Percentiles rank a stretch among this genome's conserved stretches.
Conservation (phyloP, 1,140 invertebrate genomes). For the Coenobita brevimanus region DNA sequence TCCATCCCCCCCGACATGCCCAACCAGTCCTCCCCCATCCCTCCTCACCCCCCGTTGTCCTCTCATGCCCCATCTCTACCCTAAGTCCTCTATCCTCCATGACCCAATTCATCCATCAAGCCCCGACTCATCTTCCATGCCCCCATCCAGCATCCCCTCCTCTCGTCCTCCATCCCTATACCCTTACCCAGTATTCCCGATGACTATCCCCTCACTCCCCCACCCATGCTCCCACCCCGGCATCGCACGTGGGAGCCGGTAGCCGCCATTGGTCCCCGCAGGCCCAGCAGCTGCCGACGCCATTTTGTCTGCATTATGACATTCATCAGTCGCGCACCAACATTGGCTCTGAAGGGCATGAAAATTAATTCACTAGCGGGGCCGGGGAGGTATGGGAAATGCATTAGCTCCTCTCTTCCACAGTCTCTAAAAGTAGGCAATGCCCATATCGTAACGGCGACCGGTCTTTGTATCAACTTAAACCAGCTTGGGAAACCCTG, state of each 20-base stretch:
- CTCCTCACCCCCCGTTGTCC: background rate
- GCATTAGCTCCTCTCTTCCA: constrained; percentile 63
- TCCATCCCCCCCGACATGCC: background rate
- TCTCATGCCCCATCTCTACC: background rate
- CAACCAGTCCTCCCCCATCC: too few species aligned
- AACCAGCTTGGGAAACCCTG: constrained; percentile 61
- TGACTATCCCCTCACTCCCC: too few species aligned
- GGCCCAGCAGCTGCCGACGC: constrained; percentile 53
- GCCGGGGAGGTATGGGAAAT: constrained; percentile 64
- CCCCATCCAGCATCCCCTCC: too few species aligned
- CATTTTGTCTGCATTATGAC: constrained; percentile 68
- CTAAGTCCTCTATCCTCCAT: background rate
- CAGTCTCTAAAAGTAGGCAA: constrained; percentile 68
- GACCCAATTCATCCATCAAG: background rate
- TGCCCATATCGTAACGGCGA: constrained; percentile 64
- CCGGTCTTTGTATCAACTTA: constrained; percentile 64
- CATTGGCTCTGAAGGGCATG: constrained; percentile 64
- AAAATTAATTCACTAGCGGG: constrained; percentile 68
- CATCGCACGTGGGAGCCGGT: constrained; percentile 1
- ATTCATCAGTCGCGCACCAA: constrained; percentile 67
- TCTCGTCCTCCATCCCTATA: too few species aligned
- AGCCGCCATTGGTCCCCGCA: constrained; percentile 45
- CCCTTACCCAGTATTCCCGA: too few species aligned
- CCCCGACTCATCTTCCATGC: too few species aligned
- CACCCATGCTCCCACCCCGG: background rate